phyloP scores from a whole-genome alignment of 2,113 vertebrate genomes.

The Nanorana parkeri region DNA sequence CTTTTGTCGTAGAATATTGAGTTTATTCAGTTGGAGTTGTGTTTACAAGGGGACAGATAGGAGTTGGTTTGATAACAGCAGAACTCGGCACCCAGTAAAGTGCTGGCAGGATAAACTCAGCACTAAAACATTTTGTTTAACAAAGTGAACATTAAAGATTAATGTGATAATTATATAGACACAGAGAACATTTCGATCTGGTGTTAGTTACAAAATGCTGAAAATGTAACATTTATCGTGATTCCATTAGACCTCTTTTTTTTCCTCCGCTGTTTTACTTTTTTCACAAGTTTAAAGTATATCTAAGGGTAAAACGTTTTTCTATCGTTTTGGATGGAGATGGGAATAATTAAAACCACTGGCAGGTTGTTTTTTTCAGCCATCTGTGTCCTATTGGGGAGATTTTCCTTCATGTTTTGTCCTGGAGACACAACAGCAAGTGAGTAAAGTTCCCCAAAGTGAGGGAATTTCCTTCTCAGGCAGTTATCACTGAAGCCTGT shows the following conservation, averaged over 20 bases:
- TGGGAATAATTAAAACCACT: too few relatives aligned
- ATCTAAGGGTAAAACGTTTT: too few relatives aligned
- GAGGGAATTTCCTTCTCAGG: too few relatives aligned
- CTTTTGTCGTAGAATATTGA: not conserved
- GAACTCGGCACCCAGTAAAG: not conserved
- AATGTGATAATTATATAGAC: not conserved
- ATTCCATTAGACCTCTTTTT: not conserved
- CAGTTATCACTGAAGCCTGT: too few relatives aligned
- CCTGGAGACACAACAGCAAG: too few relatives aligned
- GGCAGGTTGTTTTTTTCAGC: too few relatives aligned
- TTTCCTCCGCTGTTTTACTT: too few relatives aligned
- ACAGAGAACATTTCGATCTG: not conserved
- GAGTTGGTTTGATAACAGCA: not conserved
- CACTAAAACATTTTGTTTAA: not conserved
- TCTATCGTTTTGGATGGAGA: too few relatives aligned
- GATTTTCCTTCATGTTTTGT: too few relatives aligned
- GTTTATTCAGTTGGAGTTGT: not conserved
- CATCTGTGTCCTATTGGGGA: too few relatives aligned
- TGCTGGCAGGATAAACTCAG: not conserved
- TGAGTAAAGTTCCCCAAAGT: too few relatives aligned
- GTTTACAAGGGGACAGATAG: not conserved
- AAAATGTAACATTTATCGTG: not conserved
- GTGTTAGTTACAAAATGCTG: not conserved
- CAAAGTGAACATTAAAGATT: not conserved
- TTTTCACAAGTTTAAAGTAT: too few relatives aligned